Evolutionary conservation across 2,888 invertebrate genomes (phyloP).

Genomic region (Drepanosiphum platanoidis): DNA sequence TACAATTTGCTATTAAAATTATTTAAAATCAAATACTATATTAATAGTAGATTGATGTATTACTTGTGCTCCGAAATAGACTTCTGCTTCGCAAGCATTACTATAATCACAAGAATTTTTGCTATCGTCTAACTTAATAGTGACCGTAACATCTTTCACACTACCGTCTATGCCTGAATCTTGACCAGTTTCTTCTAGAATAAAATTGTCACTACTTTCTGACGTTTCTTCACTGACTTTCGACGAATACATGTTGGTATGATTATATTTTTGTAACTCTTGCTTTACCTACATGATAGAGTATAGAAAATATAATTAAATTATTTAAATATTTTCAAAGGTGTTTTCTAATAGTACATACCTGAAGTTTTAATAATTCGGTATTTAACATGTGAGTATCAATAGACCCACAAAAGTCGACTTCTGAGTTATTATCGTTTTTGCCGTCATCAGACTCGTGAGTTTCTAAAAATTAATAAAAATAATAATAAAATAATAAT

Average conservation of each 20-base stretch:
- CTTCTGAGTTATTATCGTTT: conserved; percentile 44
- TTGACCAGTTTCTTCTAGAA: conserved; percentile 56
- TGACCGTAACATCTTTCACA: conserved; percentile 36
- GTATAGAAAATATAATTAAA: neutral
- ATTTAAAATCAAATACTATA: neutral
- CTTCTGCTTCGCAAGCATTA: conserved; percentile 56
- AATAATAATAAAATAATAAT: neutral
- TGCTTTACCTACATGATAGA: conserved; percentile 11
- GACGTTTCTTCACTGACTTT: conserved; percentile 49
- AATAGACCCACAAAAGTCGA: conserved; percentile 36
- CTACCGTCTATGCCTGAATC: conserved; percentile 59
- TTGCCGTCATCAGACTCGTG: conserved; percentile 7
- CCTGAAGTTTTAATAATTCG: conserved; percentile 56
- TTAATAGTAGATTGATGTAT: neutral
- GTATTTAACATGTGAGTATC: conserved; percentile 33
- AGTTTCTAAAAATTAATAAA: conserved; percentile 34
- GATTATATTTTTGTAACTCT: conserved; percentile 33
- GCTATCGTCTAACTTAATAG: neutral
- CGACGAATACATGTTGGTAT: conserved; percentile 38
- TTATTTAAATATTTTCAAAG: neutral
- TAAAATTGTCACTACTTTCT: conserved; percentile 52
- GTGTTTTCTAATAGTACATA: neutral
- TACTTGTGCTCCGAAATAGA: conserved; percentile 49
- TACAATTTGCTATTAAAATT: neutral
- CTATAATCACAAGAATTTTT: conserved; percentile 12